Evolutionary conservation across 1,140 invertebrate genomes (phyloP), one percentile per base, ranked within the genome.

Genomic region (Lepidurus apus): DNA sequence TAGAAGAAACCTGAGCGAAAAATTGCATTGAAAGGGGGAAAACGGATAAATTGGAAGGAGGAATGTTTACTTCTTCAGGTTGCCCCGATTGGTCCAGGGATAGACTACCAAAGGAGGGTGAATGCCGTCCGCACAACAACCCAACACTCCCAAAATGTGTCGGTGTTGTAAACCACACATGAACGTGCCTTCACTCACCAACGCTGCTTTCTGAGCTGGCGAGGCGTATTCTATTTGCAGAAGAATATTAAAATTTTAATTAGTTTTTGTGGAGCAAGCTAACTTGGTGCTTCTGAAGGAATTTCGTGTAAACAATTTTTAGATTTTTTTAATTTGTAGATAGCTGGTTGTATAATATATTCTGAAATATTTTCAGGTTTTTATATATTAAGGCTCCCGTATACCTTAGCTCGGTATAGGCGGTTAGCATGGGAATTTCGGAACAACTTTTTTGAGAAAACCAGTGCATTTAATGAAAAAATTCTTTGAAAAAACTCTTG

Each of bases 121-220:
- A 0, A 89, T 88, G 81, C 91, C 89, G 80, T 94, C 92, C 2
- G 93, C 88, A 83, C 93, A 95, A 0, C 93, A 92, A 10, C 92
- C 92, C 76, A 95, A 88, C 1, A 96, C 89, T 0, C 92, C 89
- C 47, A 95, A 88, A 13, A 97, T 90, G 82, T 96, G 94, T 78
- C 91, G 90, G 82, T 96, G 94, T 24, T 89, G 89, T 76, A 96
- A 86, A 8, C 93, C 93, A 80, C 91, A 93, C 80, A 97, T 88
- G 82, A 94, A 89, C 34, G 94, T 91, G 5, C 94, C 93, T 85
- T 96, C 94, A 7, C 91, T 90, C 75, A 95, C 88, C 74, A 96
- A 87, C 73, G 94, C 86, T 6, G 93, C 91, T 1, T 93, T 90
- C 85, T 96, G 93, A 82, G 93, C 91, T 74, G 91, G 88, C 5